A percentile compares a stretch with the other conserved stretches of the same genome.
These are phyloP conservation scores for Rhodophaea formosa DNA, from an alignment of 2,888 invertebrate genomes.

Conservation along the genomic window DNA sequence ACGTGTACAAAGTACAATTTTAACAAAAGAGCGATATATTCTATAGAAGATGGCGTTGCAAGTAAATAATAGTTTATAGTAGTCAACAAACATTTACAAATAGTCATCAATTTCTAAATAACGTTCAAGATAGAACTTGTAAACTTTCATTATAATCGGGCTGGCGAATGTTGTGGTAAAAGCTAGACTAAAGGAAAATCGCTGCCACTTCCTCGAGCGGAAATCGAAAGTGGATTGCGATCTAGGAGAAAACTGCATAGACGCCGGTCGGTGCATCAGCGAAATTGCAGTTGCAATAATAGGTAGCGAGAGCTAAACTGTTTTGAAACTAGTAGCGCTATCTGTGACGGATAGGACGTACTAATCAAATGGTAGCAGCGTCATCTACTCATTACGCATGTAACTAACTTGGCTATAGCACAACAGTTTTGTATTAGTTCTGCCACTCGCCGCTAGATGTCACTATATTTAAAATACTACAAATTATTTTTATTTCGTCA, in stretches of 20 bases:
- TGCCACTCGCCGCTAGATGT: conserved; percentile 39
- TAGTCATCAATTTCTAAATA: no score
- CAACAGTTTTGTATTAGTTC: conserved; percentile 27
- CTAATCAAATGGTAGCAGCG: conserved; percentile 29
- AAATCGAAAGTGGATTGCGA: conserved; percentile 74
- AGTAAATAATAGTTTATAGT: no score
- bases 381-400: conserved; percentile 45
- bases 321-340: conserved; percentile 40
- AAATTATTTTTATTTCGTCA: neutral
- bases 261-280: conserved; percentile 28
- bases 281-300: conserved; percentile 20
- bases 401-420: conserved; percentile 23
- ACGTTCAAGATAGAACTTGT: neutral
- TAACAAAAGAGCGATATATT: no score
- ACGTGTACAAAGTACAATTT: no score
- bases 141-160: conserved; percentile 7
- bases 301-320: neutral
- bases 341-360: conserved; percentile 36
- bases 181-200: conserved; percentile 74
- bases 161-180: conserved; percentile 47
- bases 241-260: conserved; percentile 67
- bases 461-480: conserved; percentile 27
- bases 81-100: no score
- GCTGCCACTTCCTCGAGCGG: conserved; percentile 72
- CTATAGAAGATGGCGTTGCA: no score